Evolutionary conservation across 2,888 invertebrate species (phyloP).

Genomic region (Tyria jacobaeae): DNA sequence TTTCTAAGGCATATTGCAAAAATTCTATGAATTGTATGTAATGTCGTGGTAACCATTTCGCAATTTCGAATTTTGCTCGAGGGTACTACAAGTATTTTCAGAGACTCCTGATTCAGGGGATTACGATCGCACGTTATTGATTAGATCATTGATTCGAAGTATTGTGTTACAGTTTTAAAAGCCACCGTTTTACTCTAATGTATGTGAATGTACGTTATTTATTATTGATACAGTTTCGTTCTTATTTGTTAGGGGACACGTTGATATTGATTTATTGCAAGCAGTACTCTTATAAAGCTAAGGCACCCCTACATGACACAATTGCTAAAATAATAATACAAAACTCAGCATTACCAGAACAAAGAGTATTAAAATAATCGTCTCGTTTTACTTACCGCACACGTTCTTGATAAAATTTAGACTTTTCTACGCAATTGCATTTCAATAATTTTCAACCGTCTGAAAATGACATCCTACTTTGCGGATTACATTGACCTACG

Average conservation of each 20-base stretch:
- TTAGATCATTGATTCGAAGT: conserved; percentile 41
- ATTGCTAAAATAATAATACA: conserved; percentile 19
- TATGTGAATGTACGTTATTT: conserved; percentile 29
- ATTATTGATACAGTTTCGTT: conserved; percentile 29
- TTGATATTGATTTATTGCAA: conserved; percentile 40
- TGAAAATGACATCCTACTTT: too few relatives aligned
- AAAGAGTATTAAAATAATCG: not conserved
- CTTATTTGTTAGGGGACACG: conserved; percentile 33
- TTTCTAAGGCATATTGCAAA: conserved; percentile 74
- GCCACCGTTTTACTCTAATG: conserved; percentile 33
- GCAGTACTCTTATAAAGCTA: conserved; percentile 14
- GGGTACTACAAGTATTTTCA: conserved; percentile 43
- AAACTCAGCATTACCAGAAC: not conserved
- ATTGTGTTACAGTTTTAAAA: conserved; percentile 49
- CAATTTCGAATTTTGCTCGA: conserved; percentile 66
- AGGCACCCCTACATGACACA: conserved; percentile 6
- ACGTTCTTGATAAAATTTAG: too few relatives aligned
- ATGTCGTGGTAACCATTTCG: conserved; percentile 70
- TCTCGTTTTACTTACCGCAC: not conserved
- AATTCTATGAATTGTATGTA: conserved; percentile 64
- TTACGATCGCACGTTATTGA: conserved; percentile 39
- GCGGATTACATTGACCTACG: too few relatives aligned
- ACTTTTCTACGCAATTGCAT: too few relatives aligned
- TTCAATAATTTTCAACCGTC: too few relatives aligned
- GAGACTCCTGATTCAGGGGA: conserved; percentile 11